These are phyloP conservation scores for Ambastaia sidthimunki DNA, from an alignment of 2,797 vertebrate species.

Conservation along the genomic window DNA sequence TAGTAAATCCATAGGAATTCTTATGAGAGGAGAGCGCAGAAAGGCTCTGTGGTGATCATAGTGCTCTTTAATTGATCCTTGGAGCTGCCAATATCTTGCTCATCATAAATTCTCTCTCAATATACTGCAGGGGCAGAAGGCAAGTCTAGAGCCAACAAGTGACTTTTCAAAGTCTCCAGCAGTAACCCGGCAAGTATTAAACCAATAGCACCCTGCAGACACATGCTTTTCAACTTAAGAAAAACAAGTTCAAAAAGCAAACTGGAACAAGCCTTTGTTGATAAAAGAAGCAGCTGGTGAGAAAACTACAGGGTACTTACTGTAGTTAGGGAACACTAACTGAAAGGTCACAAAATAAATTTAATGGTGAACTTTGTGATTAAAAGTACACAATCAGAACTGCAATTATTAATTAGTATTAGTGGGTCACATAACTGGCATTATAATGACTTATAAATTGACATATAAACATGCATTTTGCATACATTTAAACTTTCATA, in stretches of 20 bases:
- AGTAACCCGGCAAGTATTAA: constrained; percentile 15
- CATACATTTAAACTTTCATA: neutral
- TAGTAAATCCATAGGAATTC: constrained; percentile 33
- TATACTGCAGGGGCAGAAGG: constrained; percentile 7
- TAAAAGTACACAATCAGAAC: neutral
- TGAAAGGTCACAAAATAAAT: neutral
- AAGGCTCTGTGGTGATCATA: constrained; percentile 4
- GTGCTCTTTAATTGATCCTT: constrained; percentile 35
- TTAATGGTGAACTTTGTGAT: neutral
- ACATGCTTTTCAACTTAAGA: neutral
- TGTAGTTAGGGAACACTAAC: neutral
- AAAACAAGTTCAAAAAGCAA: constrained; percentile 9
- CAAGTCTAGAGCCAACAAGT: constrained; percentile 16
- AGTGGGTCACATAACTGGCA: neutral
- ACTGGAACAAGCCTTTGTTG: neutral
- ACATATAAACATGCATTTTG: neutral
- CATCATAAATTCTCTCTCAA: constrained; percentile 49
- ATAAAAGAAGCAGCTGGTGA: neutral
- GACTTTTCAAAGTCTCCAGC: constrained; percentile 8
- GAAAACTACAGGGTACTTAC: neutral
- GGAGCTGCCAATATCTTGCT: constrained; percentile 32
- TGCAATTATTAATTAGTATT: neutral
- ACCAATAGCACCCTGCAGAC: constrained; percentile 5
- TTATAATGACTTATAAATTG: neutral
- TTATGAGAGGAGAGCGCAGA: neutral